Conservation (phyloP, 1,140 invertebrate species). For the Pristionchus pacificus region DNA sequence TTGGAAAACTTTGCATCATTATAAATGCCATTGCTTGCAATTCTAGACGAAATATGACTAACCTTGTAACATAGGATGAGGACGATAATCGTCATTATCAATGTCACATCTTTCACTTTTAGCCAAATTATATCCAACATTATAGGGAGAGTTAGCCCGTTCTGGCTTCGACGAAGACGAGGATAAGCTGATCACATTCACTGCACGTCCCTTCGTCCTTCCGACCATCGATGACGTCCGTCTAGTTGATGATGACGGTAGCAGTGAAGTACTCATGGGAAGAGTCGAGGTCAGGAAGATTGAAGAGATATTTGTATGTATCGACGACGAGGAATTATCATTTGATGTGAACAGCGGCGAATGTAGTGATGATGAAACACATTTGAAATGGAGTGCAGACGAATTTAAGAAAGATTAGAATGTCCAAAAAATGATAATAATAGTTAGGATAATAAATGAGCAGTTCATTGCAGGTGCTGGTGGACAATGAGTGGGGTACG, state of each 20-base stretch:
- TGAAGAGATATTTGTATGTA: constrained; percentile 58
- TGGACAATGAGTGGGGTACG: constrained; percentile 83
- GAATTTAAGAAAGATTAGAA: not conserved
- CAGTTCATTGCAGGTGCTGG: constrained; percentile 60
- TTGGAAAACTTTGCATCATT: constrained; percentile 4
- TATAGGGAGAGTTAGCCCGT: constrained; percentile 55
- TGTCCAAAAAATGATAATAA: not conserved
- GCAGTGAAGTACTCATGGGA: constrained; percentile 58
- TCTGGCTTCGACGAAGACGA: constrained; percentile 39
- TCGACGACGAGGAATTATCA: constrained; percentile 57
- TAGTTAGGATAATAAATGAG: no score
- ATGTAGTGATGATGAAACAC: constrained; percentile 1
- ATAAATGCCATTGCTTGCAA: not conserved
- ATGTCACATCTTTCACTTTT: no score
- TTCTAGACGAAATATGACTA: not conserved
- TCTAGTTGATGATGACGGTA: constrained; percentile 49
- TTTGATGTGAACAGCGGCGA: no score
- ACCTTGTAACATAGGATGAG: not conserved
- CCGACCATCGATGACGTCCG: constrained; percentile 45
- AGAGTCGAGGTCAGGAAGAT: constrained; percentile 60
- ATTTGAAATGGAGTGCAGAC: not conserved
- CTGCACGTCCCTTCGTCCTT: constrained; percentile 38
- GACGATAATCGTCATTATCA: no score
- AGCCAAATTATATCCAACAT: no score
- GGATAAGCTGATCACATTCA: constrained; percentile 46